A percentile compares a stretch with the other conserved stretches of the same genome.
Evolutionary conservation across 2,888 invertebrate genomes (phyloP).

Genomic region (Clepsis dumicolana): DNA sequence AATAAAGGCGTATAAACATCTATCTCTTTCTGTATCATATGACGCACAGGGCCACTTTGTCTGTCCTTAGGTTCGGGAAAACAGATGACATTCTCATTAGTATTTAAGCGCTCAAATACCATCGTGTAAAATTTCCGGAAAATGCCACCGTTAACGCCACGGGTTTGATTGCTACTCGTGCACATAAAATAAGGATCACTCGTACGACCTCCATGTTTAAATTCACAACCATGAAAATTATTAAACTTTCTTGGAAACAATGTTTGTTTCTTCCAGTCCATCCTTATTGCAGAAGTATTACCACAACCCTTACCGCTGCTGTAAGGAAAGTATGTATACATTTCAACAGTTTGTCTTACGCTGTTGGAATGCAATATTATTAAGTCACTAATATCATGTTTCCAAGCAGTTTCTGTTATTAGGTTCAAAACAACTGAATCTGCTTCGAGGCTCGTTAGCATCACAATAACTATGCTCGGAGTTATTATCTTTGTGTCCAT

Average conservation of each 20-base stretch:
- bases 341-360: slow-evolving; percentile 46
- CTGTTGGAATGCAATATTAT: slow-evolving; percentile 53
- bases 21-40: background rate
- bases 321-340: slow-evolving; percentile 65
- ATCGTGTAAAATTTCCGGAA: background rate
- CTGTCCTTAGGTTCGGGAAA: background rate
- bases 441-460: slow-evolving; percentile 50
- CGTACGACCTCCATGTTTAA: slow-evolving; percentile 43
- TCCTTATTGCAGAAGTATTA: slow-evolving; percentile 54
- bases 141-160: background rate
- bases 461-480: slow-evolving; percentile 58
- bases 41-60: background rate
- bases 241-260: slow-evolving; percentile 62
- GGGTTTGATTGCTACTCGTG: background rate
- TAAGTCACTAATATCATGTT: slow-evolving; percentile 62
- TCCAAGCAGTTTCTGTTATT: slow-evolving; percentile 58
- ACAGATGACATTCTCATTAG: background rate
- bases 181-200: background rate
- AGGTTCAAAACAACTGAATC: slow-evolving; percentile 45
- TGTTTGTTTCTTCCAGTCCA: slow-evolving; percentile 47
- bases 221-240: slow-evolving; percentile 65
- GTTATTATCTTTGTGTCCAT: slow-evolving; percentile 52
- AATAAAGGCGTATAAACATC: background rate
- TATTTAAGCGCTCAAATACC: slow-evolving; percentile 8
- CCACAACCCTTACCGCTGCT: slow-evolving; percentile 54